Base-by-base conservation (phyloP, 2,797 vertebrate genomes). In the Miichthys miiuy region DNA sequence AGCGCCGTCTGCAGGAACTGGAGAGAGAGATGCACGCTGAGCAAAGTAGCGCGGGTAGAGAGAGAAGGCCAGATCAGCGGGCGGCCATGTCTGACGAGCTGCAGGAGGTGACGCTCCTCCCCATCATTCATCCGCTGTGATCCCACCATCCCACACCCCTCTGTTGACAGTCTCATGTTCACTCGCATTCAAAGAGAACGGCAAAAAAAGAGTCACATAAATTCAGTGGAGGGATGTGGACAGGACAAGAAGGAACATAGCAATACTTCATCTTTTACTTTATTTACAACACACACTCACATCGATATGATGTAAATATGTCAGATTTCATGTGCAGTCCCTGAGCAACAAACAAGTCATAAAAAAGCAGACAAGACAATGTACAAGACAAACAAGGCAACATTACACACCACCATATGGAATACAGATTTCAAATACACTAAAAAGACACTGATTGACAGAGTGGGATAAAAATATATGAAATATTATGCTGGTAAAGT, bases 1-100 rank as follows among this genome's bases (percentile, higher is more conserved):
- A 98, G 89, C 95, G 89, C 61, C 95, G 96, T 70, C 95, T 99
- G 81, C 95, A 97, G 80, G 96, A 97, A 81, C 94, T 98, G 66
- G 96, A 98, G 78, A 94, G 91, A 87, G 96, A 97, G 88, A 96
- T 96, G 95, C 93, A 80, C 65, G 61, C 83, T 0, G 96, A 96
- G 76, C 92, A 94, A 23, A 94, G 94, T 60, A 75, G 94, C 5
- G 70, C 88, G 38, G 77, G 71, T 13, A 57, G 84, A n/a, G 90
- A 87, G 20, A 95, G 96, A 68, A 93, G 89, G 74, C 93, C 95
- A 6, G 93, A 96, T 56, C 96, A 95, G 27, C 75, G 94, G 87
- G 94, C 82, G 51, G 92, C 89, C 1, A 60, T 95, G 91, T 96
- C 96, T 77, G 83, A 95, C 13, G 93, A 96, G 0, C 92, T 94